These are phyloP conservation scores for Chamaetylas fuelleborni DNA, from an alignment of 2,113 vertebrate genomes.

Conservation along the genomic window DNA sequence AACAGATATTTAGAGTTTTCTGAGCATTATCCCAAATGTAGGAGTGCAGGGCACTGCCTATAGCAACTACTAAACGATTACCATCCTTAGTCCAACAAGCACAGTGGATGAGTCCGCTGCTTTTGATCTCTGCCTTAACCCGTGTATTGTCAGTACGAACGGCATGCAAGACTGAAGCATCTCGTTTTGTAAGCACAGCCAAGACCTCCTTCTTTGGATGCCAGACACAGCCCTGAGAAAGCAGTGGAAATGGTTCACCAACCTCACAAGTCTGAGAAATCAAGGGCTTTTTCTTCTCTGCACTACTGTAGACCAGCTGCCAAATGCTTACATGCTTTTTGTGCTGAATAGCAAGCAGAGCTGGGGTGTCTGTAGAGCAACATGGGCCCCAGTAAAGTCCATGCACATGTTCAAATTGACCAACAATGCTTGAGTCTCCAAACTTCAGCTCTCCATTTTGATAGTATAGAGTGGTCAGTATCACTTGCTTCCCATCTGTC, in stretches of 20 bases:
- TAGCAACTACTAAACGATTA: slow-evolving; percentile 84
- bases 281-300: slow-evolving; percentile 82
- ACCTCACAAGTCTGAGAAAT: slow-evolving; percentile 90
- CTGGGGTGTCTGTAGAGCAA: slow-evolving; percentile 68
- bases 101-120: slow-evolving; percentile 83
- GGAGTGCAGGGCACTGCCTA: slow-evolving; percentile 85
- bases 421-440: slow-evolving; percentile 88
- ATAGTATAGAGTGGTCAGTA: slow-evolving; percentile 81
- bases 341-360: slow-evolving; percentile 90
- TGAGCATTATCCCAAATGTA: slow-evolving; percentile 88
- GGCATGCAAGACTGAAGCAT: slow-evolving; percentile 82
- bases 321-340: slow-evolving; percentile 87
- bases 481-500: slow-evolving; percentile 93
- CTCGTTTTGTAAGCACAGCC: slow-evolving; percentile 85
- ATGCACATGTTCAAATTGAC: slow-evolving; percentile 89
- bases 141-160: slow-evolving; percentile 79
- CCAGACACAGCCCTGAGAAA: slow-evolving; percentile 93
- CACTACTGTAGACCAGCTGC: slow-evolving; percentile 81
- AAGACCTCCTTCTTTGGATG: slow-evolving; percentile 87
- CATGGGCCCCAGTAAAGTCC: slow-evolving; percentile 88
- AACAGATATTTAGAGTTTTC: slow-evolving; percentile 81
- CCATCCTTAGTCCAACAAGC: slow-evolving; percentile 92
- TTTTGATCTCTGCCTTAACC: slow-evolving; percentile 85
- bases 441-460: slow-evolving; percentile 80
- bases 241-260: slow-evolving; percentile 83